Evolutionary conservation across 1,140 invertebrate genomes (phyloP).

Genomic region (Drosophila lacertosa): DNA sequence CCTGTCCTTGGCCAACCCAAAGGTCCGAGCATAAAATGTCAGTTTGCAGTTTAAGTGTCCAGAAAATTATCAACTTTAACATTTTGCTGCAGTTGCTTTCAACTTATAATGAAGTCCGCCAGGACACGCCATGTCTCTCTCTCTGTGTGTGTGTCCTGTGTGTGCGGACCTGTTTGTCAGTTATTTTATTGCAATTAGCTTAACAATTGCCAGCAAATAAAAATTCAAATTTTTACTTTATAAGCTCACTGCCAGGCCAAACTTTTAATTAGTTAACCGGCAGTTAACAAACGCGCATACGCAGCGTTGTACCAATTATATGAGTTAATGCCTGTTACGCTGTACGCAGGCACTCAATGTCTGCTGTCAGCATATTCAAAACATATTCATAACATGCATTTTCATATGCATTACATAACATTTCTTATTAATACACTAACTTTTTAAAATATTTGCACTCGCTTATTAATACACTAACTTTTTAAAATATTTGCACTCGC

Average conservation of each 20-base stretch:
- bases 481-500: not conserved
- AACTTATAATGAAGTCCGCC: constrained; percentile 74
- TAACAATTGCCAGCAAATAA: constrained; percentile 49
- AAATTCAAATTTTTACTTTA: constrained; percentile 22
- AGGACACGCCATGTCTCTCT: constrained; percentile 33
- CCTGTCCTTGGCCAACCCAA: constrained; percentile 16
- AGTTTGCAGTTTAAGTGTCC: constrained; percentile 73
- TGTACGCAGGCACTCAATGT: constrained; percentile 24
- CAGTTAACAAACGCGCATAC: constrained; percentile 59
- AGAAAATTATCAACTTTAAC: constrained; percentile 77
- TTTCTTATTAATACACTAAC: constrained; percentile 13
- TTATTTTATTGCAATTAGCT: constrained; percentile 68
- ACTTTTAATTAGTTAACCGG: constrained; percentile 75
- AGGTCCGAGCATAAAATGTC: constrained; percentile 70
- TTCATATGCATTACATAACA: constrained; percentile 17
- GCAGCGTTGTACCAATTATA: constrained; percentile 36
- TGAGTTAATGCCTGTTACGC: constrained; percentile 21
- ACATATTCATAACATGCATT: constrained; percentile 27
- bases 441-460: not conserved
- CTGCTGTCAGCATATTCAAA: constrained; percentile 13
- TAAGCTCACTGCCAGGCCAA: constrained; percentile 36
- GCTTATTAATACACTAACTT: not conserved
- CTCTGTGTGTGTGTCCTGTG: not conserved
- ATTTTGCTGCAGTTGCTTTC: constrained; percentile 50
- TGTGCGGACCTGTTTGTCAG: constrained; percentile 17